Conservation (phyloP, 2,797 vertebrate species). For the Knipowitschia caucasica region DNA sequence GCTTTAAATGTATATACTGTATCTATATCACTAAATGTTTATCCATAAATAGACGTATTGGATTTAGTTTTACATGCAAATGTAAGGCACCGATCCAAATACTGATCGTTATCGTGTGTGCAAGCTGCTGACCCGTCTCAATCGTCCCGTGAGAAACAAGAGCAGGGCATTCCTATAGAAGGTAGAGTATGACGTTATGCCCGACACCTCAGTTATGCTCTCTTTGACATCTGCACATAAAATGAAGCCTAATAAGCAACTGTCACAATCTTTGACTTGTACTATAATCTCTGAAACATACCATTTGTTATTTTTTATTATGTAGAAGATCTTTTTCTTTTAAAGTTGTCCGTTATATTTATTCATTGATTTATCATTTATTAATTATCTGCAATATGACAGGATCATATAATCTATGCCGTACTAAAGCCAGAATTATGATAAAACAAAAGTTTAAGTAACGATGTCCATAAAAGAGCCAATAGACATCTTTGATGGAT, state of each 20-base stretch:
- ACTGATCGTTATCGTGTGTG: conserved; percentile 26
- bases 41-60: too few relatives aligned
- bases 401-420: too few relatives aligned
- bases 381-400: too few relatives aligned
- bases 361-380: too few relatives aligned
- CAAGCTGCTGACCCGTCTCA: conserved; percentile 31
- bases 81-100: conserved; percentile 22
- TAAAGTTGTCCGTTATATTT: background rate
- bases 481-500: conserved; percentile 6
- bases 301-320: too few relatives aligned
- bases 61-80: too few relatives aligned
- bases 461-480: background rate
- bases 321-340: too few relatives aligned
- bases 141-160: conserved; percentile 33
- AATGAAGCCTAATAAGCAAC: conserved; percentile 1
- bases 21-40: too few relatives aligned
- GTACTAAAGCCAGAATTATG: background rate
- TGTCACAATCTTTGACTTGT: too few relatives aligned
- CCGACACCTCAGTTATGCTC: conserved; percentile 17
- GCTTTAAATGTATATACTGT: too few relatives aligned
- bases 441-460: background rate
- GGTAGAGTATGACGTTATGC: conserved; percentile 28
- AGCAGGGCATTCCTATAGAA: conserved; percentile 25
- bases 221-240: conserved; percentile 6
- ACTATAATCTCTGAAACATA: too few relatives aligned